A percentile compares a stretch with the other conserved stretches of the same genome.
phyloP scores from a whole-genome alignment of 2,113 vertebrate species.

The Cochlearius cochlearius region DNA sequence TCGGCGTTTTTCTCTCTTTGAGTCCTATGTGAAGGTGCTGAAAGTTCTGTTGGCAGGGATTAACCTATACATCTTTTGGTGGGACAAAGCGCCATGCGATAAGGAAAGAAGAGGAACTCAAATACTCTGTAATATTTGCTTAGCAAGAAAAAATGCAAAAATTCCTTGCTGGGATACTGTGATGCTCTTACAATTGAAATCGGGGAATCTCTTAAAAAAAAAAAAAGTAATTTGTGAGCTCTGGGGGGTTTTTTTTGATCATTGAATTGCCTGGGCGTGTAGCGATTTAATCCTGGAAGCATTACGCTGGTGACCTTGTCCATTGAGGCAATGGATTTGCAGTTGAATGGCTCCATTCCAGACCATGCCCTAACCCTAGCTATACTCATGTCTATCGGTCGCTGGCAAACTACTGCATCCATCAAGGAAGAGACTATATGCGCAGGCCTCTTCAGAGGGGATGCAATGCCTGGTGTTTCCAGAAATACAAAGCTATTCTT shows the following conservation, averaged over 20 bases:
- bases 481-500: background rate
- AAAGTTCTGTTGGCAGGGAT: background rate
- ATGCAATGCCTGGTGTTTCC: background rate
- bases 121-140: background rate
- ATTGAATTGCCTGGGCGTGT: background rate
- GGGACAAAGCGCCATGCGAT: background rate
- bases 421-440: background rate
- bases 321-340: background rate
- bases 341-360: background rate
- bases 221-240: background rate
- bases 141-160: background rate
- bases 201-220: background rate
- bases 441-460: background rate
- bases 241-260: accelerated
- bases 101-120: background rate
- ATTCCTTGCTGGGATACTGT: background rate
- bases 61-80: background rate
- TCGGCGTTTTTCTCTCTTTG: background rate
- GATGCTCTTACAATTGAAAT: background rate
- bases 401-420: background rate
- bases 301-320: background rate
- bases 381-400: accelerated
- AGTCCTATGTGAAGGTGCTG: background rate
- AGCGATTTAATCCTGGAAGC: background rate
- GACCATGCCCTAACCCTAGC: background rate